phyloP scores from a whole-genome alignment of 2,888 invertebrate species.

The Minunthozetes semirufus region DNA sequence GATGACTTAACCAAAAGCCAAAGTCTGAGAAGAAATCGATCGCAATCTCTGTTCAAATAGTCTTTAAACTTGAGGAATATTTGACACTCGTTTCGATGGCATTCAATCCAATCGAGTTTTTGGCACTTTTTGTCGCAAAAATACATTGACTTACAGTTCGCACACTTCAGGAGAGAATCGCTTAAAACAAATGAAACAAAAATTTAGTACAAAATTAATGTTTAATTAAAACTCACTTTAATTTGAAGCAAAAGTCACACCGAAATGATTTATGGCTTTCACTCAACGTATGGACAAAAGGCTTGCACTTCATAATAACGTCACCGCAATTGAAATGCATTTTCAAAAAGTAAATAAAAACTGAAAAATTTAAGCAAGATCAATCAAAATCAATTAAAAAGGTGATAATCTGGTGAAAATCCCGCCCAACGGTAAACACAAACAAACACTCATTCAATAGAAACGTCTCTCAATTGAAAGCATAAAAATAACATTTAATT shows the following conservation, averaged over 20 bases:
- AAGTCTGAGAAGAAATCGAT: slow-evolving; percentile 36
- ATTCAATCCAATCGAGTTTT: slow-evolving; percentile 42
- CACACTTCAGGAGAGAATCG: slow-evolving; percentile 57
- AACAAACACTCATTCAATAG: too few species aligned
- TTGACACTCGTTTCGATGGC: slow-evolving; percentile 41
- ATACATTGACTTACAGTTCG: slow-evolving; percentile 70
- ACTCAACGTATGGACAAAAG: slow-evolving; percentile 66
- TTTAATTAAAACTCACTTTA: slow-evolving; percentile 54
- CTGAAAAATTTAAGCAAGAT: too few species aligned
- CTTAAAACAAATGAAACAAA: too few species aligned
- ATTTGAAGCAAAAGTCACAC: slow-evolving; percentile 67
- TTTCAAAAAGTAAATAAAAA: neutral
- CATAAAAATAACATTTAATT: too few species aligned
- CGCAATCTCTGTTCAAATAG: slow-evolving; percentile 21
- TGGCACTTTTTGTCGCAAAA: slow-evolving; percentile 78
- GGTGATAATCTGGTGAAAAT: too few species aligned
- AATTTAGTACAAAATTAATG: too few species aligned
- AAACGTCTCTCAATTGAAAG: too few species aligned
- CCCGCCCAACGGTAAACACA: too few species aligned
- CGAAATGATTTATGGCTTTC: slow-evolving; percentile 62
- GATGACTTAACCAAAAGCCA: neutral
- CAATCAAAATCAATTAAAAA: too few species aligned
- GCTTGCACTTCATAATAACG: slow-evolving; percentile 63
- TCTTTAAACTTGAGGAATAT: neutral
- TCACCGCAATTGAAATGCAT: slow-evolving; percentile 57